Conservation (phyloP, 2,113 vertebrate species). For the Phocoena phocoena region DNA sequence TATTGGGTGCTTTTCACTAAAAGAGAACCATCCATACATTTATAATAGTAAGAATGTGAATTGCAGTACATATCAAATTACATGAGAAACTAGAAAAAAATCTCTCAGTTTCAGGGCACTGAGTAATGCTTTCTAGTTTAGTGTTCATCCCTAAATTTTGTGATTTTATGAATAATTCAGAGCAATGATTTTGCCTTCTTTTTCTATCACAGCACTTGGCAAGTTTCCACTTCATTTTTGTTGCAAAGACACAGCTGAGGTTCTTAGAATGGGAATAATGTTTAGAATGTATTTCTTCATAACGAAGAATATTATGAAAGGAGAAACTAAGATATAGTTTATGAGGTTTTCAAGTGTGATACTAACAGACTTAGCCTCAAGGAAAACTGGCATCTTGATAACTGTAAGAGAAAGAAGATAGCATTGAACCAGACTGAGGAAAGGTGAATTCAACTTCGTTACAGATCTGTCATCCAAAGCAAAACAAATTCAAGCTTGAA, state of each 20-base stretch:
- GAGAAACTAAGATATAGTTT: not conserved
- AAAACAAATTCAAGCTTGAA: slow-evolving; percentile 15
- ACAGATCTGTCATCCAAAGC: not conserved
- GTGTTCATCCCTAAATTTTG: slow-evolving; percentile 32
- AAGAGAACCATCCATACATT: not conserved
- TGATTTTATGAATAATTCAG: slow-evolving; percentile 66
- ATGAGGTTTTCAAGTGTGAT: not conserved
- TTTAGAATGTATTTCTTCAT: slow-evolving; percentile 32
- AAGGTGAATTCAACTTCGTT: not conserved
- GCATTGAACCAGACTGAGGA: not conserved
- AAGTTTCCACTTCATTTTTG: slow-evolving; percentile 55
- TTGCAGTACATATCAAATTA: slow-evolving; percentile 38
- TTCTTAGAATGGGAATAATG: slow-evolving; percentile 4
- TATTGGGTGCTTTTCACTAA: slow-evolving; percentile 44
- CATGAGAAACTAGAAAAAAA: slow-evolving; percentile 34
- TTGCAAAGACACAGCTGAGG: slow-evolving; percentile 29
- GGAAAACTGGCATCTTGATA: not conserved
- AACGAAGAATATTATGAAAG: slow-evolving; percentile 22
- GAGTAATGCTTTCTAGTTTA: slow-evolving; percentile 34
- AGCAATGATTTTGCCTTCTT: slow-evolving; percentile 47
- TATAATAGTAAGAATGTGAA: slow-evolving; percentile 11
- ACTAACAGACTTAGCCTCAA: not conserved
- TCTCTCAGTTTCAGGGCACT: slow-evolving; percentile 33
- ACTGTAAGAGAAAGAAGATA: not conserved
- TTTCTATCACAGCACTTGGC: slow-evolving; percentile 10